Conservation (phyloP, 2,113 vertebrate genomes). For the Pleuronectes platessa region DNA sequence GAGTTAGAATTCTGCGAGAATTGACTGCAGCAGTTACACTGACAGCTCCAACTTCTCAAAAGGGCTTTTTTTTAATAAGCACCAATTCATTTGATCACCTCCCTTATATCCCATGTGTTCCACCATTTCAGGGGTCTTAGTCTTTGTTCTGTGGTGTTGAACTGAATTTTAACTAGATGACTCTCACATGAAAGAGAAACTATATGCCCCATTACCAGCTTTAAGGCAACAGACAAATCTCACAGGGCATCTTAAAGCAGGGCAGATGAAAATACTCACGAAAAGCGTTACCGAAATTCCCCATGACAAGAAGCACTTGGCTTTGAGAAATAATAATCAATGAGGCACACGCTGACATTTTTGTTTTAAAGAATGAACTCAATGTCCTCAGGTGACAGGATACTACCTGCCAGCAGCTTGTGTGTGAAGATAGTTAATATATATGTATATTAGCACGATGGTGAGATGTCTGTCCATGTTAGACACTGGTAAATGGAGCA, state of each 20-base stretch:
- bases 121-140: neutral
- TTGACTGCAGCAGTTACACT: neutral
- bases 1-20: slow-evolving; percentile 1
- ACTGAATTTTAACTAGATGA: slow-evolving; percentile 22
- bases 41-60: slow-evolving; percentile 11
- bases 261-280: slow-evolving; percentile 10
- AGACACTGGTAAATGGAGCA: neutral
- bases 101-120: neutral
- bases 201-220: neutral
- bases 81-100: too few species aligned
- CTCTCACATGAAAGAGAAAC: slow-evolving; percentile 13
- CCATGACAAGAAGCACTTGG: neutral
- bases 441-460: slow-evolving; percentile 1
- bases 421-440: slow-evolving; percentile 4
- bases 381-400: too few species aligned
- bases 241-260: slow-evolving; percentile 2
- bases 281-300: slow-evolving; percentile 25
- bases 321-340: neutral
- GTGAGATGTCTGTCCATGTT: neutral
- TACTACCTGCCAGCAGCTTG: neutral
- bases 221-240: neutral
- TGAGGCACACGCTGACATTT: too few species aligned
- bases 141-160: slow-evolving; percentile 10
- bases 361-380: too few species aligned
- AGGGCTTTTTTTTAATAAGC: neutral